Evolutionary conservation across 2,113 vertebrate genomes (phyloP), one percentile per base, ranked within the genome.

Genomic region (Halcyon senegalensis): DNA sequence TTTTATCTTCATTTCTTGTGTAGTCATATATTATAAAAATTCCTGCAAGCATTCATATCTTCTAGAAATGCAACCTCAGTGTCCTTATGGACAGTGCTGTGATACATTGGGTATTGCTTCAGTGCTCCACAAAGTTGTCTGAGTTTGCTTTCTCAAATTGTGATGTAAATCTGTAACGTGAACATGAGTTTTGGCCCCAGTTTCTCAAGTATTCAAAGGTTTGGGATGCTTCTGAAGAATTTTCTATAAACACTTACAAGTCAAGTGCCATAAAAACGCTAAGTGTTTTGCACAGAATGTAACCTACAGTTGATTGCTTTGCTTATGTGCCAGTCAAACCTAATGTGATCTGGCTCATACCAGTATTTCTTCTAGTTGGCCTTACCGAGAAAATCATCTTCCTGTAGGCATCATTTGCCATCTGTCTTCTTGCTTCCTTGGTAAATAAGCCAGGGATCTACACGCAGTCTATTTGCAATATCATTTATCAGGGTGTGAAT

Each of bases 211-310:
- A 78, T 39, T 94, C 39, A 35, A 51, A 75, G 16, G 13, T 51
- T 83, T 95, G 64, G 74, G 73, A 72, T 84, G 69, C 43, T 92
- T 84, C 75, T 60, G 35, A 79, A 68, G 17, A 43, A 58, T 31
- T 41, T 87, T 85, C 30, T 60, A 75, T 31, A 35, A 84, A 84
- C 50, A 51, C 79, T 82, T 70, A 41, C 10, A 74, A 77, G 76
- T 94, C 80, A 96, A 95, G 93, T 96, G 89, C 96, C 89, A 62
- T 87, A 64, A 80, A 85, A 89, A 82, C 15, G 24, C 58, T 4
- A 24, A 95, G 83, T 87, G 89, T 90, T 91, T 79, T 87, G 92
- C 89, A 89, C 64, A 82, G 86, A 87, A 53, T 50, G 74, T 90
- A 82, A 64, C 39, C 46, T 93, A 13, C 55, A 37, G 66, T 28